Conservation (phyloP, 2,113 vertebrate genomes). For the Microcebus jonahi region DNA sequence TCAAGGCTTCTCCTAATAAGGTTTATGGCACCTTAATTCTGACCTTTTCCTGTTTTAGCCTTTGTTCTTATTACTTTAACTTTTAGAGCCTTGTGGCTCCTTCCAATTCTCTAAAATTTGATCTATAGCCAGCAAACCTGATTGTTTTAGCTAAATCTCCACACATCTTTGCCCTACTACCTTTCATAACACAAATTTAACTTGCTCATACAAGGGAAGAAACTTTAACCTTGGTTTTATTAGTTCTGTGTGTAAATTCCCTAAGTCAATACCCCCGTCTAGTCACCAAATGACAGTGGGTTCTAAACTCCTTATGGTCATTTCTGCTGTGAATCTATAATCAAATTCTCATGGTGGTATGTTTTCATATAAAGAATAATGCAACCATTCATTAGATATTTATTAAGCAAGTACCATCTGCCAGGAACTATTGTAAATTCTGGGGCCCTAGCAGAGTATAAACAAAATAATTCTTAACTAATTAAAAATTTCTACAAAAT, state of each 20-base stretch:
- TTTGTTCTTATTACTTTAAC: background rate
- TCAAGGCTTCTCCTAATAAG: background rate
- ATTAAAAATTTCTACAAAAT: background rate
- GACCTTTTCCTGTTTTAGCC: background rate
- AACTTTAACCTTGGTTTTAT: background rate
- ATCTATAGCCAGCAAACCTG: background rate
- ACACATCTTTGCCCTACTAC: background rate
- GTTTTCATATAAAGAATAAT: conserved; percentile 15
- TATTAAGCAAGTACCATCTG: background rate
- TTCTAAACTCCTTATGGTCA: background rate
- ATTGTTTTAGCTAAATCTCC: background rate
- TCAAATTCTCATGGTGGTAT: background rate
- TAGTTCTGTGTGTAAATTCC: background rate
- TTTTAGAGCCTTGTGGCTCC: background rate
- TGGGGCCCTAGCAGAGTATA: background rate
- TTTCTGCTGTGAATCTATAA: background rate
- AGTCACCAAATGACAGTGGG: background rate
- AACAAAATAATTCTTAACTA: conserved; percentile 16
- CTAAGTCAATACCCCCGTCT: background rate
- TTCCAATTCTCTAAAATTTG: conserved; percentile 18
- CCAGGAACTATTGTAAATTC: background rate
- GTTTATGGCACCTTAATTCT: background rate
- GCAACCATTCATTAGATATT: background rate
- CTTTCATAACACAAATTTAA: conserved; percentile 31
- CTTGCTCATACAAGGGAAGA: background rate